Evolutionary conservation across 2,113 vertebrate species (phyloP).

Genomic region (Ondatra zibethicus): DNA sequence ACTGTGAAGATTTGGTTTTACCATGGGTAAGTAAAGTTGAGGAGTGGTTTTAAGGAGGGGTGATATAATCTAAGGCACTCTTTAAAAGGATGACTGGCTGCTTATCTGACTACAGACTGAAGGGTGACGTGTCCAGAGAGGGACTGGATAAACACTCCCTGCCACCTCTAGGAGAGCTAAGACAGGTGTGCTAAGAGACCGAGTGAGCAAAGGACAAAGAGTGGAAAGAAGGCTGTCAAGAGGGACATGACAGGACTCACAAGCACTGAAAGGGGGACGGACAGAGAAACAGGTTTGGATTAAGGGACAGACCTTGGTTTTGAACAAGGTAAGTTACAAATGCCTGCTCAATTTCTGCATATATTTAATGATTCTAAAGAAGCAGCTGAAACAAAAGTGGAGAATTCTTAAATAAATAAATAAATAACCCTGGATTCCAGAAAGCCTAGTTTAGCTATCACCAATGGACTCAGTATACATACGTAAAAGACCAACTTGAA

Average conservation of each 20-base stretch:
- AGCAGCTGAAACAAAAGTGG: not conserved
- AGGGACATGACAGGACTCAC: not conserved
- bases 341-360: not conserved
- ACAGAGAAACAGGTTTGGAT: not conserved
- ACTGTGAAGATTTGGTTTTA: not conserved
- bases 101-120: not conserved
- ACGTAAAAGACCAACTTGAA: not conserved
- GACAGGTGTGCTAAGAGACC: not conserved
- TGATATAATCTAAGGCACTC: not conserved
- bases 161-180: not conserved
- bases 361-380: constrained; percentile 42
- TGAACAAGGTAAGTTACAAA: not conserved
- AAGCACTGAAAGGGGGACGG: not conserved
- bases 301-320: not conserved
- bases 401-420: not conserved
- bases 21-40: not conserved
- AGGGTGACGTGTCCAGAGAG: not conserved
- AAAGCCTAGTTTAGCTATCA: not conserved
- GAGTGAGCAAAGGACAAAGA: not conserved
- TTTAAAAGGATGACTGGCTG: constrained; percentile 25
- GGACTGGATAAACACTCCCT: not conserved
- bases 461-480: not conserved
- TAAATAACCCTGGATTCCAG: not conserved
- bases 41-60: not conserved
- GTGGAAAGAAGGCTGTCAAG: not conserved